Conservation (phyloP, 2,113 vertebrate species). For the Galbula dea region DNA sequence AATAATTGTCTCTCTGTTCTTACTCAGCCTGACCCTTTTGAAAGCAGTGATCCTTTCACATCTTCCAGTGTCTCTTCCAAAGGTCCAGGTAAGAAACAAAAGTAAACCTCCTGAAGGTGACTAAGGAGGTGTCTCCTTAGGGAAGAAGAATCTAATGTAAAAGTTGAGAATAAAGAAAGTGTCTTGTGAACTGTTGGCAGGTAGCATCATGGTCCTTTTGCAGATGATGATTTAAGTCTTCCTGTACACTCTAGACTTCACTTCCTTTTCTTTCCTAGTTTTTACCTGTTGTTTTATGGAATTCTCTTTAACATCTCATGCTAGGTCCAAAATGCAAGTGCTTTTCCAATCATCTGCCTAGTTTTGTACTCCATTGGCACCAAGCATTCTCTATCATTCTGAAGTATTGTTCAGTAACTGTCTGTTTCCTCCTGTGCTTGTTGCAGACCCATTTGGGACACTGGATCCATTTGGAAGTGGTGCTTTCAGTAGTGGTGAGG, state of each 20-base stretch:
- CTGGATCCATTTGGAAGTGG: slow-evolving; percentile 90
- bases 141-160: neutral
- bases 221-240: neutral
- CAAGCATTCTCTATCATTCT: neutral
- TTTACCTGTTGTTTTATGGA: neutral
- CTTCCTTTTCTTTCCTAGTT: neutral
- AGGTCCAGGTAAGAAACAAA: slow-evolving; percentile 85
- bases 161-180: neutral
- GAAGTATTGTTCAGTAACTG: neutral
- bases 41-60: slow-evolving; percentile 86
- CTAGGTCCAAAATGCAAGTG: neutral
- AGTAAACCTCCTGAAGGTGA: neutral
- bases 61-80: slow-evolving; percentile 83
- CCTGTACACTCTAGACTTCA: accelerated
- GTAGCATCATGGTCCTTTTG: neutral
- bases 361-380: neutral
- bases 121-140: neutral
- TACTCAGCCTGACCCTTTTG: slow-evolving; percentile 82
- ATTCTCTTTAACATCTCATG: neutral
- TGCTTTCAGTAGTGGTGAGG: slow-evolving; percentile 81
- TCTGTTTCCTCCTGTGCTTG: neutral
- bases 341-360: neutral
- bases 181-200: neutral
- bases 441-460: slow-evolving; percentile 87
- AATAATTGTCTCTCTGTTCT: neutral